Conservation (phyloP, 2,113 vertebrate species). For the Tringa solitaria region DNA sequence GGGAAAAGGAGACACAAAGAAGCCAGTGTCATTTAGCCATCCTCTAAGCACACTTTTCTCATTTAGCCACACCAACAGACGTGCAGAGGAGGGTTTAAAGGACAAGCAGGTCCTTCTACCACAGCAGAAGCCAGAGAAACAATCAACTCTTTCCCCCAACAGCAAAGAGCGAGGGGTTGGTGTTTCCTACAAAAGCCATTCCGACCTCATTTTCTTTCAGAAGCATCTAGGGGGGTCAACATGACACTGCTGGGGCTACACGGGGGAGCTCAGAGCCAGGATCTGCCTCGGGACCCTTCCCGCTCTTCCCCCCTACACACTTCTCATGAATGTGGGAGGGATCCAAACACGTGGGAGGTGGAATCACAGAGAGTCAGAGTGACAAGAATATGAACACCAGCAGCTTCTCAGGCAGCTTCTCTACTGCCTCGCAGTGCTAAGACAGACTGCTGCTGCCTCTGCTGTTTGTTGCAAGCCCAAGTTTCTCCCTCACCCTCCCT, state of each 20-base stretch:
- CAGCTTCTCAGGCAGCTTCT: background rate
- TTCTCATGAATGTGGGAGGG: background rate
- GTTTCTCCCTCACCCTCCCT: background rate
- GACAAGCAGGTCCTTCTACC: background rate
- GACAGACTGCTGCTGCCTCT: background rate
- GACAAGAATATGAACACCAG: background rate
- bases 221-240: background rate
- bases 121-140: background rate
- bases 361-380: background rate
- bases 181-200: background rate
- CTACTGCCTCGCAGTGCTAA: background rate
- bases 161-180: background rate
- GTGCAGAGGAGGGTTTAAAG: background rate
- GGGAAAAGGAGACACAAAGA: background rate
- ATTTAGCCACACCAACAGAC: background rate
- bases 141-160: background rate
- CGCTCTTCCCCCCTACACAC: rapidly evolving
- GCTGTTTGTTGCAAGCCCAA: rapidly evolving
- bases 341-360: background rate
- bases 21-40: rapidly evolving
- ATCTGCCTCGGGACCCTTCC: rapidly evolving
- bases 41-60: background rate
- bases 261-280: background rate
- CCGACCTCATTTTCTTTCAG: rapidly evolving
- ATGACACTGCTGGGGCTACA: rapidly evolving